These are phyloP conservation scores for Enteromius radiatus DNA, from an alignment of 2,797 vertebrate species.

Conservation along the genomic window DNA sequence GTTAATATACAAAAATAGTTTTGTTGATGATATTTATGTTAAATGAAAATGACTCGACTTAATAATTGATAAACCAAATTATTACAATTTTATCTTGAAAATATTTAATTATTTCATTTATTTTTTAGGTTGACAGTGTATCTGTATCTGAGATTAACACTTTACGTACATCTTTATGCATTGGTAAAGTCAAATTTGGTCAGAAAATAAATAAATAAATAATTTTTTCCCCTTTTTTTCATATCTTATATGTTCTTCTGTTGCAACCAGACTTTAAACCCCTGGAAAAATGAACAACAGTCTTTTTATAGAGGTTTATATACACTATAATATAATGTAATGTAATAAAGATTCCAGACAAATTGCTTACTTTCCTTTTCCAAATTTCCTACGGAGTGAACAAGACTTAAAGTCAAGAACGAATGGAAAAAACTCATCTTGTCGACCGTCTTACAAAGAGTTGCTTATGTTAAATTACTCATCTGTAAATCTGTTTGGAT, in stretches of 20 bases:
- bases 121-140: not conserved
- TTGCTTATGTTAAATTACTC: constrained; percentile 5
- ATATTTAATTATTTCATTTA: too few species aligned
- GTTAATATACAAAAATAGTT: not conserved
- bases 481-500: not conserved
- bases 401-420: not conserved
- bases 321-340: not conserved
- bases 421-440: not conserved
- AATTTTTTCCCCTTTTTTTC: not conserved
- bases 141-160: not conserved
- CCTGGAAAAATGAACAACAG: not conserved
- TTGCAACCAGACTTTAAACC: not conserved
- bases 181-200: not conserved
- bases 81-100: not conserved
- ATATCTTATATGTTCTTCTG: not conserved
- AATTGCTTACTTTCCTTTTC: not conserved
- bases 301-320: not conserved
- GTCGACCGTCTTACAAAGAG: not conserved
- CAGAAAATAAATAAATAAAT: not conserved
- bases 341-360: not conserved
- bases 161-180: not conserved
- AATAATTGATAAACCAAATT: not conserved
- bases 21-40: not conserved
- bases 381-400: not conserved
- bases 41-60: not conserved